Evolutionary conservation across 2,113 vertebrate species (phyloP).

Genomic region (Rattus rattus): DNA sequence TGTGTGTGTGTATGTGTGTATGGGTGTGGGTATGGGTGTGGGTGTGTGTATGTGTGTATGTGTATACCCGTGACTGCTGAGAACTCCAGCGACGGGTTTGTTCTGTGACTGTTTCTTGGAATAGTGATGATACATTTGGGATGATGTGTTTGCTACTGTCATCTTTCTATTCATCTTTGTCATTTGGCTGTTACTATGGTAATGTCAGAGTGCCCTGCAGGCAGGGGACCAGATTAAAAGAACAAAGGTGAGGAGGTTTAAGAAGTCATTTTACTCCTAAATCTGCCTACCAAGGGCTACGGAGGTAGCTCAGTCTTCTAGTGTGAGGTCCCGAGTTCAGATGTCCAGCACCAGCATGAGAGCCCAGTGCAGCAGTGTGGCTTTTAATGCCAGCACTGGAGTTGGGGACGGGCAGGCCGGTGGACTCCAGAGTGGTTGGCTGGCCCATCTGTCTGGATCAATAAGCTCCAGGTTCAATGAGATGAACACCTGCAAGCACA

Average conservation of each 20-base stretch:
- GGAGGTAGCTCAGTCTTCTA: neutral
- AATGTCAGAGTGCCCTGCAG: neutral
- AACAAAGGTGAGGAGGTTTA: neutral
- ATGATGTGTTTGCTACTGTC: neutral
- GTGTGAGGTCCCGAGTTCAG: neutral
- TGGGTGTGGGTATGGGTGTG: too few relatives aligned
- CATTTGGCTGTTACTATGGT: neutral
- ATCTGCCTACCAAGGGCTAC: neutral
- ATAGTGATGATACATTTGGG: neutral
- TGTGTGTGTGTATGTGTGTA: neutral
- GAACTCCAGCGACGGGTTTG: neutral
- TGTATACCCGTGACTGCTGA: neutral
- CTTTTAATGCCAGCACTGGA: neutral
- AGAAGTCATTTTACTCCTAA: conserved; percentile 37
- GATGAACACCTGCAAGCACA: neutral
- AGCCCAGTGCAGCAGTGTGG: too few relatives aligned
- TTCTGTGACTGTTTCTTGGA: conserved; percentile 37
- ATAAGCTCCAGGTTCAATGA: neutral
- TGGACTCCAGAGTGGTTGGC: neutral
- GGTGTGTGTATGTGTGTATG: neutral
- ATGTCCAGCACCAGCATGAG: neutral
- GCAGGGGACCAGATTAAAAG: neutral
- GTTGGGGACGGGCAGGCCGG: neutral
- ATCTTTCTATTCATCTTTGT: neutral
- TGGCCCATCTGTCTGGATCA: neutral